Base-by-base conservation (phyloP, 1,140 invertebrate species). In the Procambarus virginalis region DNA sequence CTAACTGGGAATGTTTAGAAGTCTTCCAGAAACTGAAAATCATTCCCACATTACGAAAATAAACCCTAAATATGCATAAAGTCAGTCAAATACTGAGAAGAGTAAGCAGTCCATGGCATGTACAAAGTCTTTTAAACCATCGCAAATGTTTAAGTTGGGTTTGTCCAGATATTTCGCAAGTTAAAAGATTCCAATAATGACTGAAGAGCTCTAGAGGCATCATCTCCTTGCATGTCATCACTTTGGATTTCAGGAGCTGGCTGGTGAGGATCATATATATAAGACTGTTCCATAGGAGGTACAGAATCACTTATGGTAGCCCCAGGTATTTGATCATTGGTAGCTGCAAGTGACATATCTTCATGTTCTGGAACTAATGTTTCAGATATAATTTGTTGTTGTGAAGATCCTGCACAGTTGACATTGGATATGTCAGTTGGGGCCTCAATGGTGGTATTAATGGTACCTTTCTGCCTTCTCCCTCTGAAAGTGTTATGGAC, bases 401-500 rank as follows among this genome's bases (percentile, higher is more conserved):
- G 75, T 60, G 84, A 86, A 46, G 84, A 86, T n/a, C 84, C 84
- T 60, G 84, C 49, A 86, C 84, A 86, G 55, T 77, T 79, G 34
- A 79, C 58, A 68, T 86, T 51, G 22, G 17, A 51, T 46, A 49
- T 48, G 6, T 78, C 46, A 17, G 46, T 22, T 49, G 12, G 76
- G 79, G 17, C 49, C 34, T 81, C 49, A 34, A n/a, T 58, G 14
- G 49, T 58, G 51, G 17, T 81, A 49, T 78, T 78, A 58, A 55
- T n/a, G 14, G 79, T 8, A 20, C 55, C 79, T 58, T 81, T 51
- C 46, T 78, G 76, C 14, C 81, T 77, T 49, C 85, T 70, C 12
- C 91, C 91, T 64, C 91, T 86, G 70, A 92, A 92, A 12, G 91
- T 92, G 48, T 92, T 92, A 82, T 92, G 91, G 3, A 92, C 91